Evolutionary conservation across 2,888 invertebrate species (phyloP).

Genomic region (Toxonevra muliebris): DNA sequence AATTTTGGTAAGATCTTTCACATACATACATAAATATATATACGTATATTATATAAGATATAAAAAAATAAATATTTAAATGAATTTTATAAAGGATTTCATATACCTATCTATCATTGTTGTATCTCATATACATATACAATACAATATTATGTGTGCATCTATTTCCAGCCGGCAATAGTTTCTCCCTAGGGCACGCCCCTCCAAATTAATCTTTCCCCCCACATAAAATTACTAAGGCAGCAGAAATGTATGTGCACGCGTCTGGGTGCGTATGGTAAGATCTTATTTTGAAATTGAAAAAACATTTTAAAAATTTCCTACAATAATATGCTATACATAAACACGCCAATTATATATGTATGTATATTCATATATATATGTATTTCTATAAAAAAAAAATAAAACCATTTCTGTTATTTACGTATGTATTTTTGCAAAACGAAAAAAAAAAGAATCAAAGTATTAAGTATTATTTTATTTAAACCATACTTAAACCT

Average conservation of each 20-base stretch:
- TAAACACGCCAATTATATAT: too few species aligned
- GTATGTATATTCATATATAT: too few species aligned
- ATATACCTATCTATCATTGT: conserved; percentile 13
- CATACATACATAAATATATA: conserved; percentile 1
- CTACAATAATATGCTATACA: too few species aligned
- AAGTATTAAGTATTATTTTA: too few species aligned
- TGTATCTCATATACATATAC: neutral
- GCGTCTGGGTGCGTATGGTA: conserved; percentile 23
- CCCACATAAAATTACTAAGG: neutral
- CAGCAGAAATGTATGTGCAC: conserved; percentile 9
- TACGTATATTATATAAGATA: conserved; percentile 14
- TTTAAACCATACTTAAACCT: too few species aligned
- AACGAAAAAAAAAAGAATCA: neutral
- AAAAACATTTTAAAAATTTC: neutral
- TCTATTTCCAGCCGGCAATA: conserved; percentile 18
- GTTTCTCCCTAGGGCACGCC: conserved; percentile 15
- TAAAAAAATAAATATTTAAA: conserved; percentile 16
- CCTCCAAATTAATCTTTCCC: neutral
- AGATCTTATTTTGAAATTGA: conserved; percentile 24
- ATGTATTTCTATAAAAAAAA: too few species aligned
- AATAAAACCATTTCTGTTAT: too few species aligned
- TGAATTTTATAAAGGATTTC: neutral
- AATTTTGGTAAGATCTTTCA: neutral
- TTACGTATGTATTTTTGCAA: neutral
- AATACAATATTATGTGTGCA: neutral